Percentiles rank a stretch among this genome's conserved stretches.
phyloP scores from a whole-genome alignment of 2,888 invertebrate genomes.

The Notodonta dromedarius region DNA sequence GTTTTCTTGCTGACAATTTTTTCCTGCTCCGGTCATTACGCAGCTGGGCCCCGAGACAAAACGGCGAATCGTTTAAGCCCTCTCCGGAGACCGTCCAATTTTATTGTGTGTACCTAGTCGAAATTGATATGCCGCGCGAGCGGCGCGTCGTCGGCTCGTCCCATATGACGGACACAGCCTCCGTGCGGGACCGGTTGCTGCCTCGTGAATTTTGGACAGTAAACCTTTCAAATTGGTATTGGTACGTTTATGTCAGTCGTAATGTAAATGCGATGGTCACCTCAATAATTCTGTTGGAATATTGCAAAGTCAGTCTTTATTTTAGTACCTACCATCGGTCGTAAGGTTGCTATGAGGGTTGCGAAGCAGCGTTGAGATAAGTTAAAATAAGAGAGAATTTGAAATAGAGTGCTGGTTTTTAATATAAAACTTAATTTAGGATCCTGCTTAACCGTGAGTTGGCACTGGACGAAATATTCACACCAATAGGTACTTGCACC shows the following conservation, averaged over 20 bases:
- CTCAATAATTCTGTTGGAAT: constrained; percentile 19
- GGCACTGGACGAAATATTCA: too few relatives aligned
- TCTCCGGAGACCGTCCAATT: constrained; percentile 83
- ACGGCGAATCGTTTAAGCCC: constrained; percentile 85
- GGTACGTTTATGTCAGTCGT: constrained; percentile 36
- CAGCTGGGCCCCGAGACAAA: constrained; percentile 84
- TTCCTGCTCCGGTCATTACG: constrained; percentile 83
- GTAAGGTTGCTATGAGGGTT: not conserved
- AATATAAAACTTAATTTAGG: too few relatives aligned
- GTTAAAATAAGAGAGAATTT: too few relatives aligned
- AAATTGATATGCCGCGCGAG: constrained; percentile 82
- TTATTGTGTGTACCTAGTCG: constrained; percentile 82
- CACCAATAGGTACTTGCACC: too few relatives aligned
- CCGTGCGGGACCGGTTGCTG: constrained; percentile 55
- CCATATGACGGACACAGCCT: constrained; percentile 63
- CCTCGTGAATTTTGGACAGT: constrained; percentile 50
- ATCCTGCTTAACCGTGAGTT: too few relatives aligned
- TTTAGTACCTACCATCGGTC: not conserved
- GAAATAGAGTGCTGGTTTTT: too few relatives aligned
- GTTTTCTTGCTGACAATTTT: constrained; percentile 85
- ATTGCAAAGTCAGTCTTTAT: constrained; percentile 13
- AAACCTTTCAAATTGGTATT: constrained; percentile 41
- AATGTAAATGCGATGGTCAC: constrained; percentile 25
- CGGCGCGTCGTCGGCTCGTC: constrained; percentile 58
- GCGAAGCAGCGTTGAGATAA: not conserved